Evolutionary conservation across 2,888 invertebrate species (phyloP), one percentile per base, ranked within the genome.

Genomic region (Thyatira batis): DNA sequence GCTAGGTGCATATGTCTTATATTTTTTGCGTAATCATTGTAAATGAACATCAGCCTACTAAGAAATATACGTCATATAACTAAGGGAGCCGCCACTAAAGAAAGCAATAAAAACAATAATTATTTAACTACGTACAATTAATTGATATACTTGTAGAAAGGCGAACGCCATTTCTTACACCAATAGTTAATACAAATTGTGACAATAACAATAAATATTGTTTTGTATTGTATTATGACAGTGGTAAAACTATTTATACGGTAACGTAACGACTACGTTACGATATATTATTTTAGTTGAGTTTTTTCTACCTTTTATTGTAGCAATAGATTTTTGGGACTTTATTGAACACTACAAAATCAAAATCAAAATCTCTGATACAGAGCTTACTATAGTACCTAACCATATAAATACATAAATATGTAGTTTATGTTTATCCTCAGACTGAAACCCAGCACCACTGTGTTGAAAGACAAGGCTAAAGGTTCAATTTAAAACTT

Each of bases 191-290:
- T 27, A 46, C 10, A 21, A 45, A 45, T 45, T 46, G 48, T 13
- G 11, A 20, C 13, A 27, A 48, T 27, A 48, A 11, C 23, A 17
- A 48, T 48, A 48, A 48, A 48, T 48, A 17, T 27, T 48, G 20
- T 48, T 48, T 23, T 28, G 45, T 45, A 28, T 48, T 48, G 48
- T 27, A 48, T 48, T 48, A 48, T 48, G 48, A 48, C 11, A 21
- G 21, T n/a, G 11, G 45, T 45, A 48, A 28, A 13, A 13, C 25
- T 48, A 4, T 27, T 27, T 13, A 13, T 20, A 45, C 10, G n/a
- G 48, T 20, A 0, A 48, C 48, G 48, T 9, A 4, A 27, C 48
- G 48, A 28, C 17, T 3, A 48, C 27, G 48, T 27, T 20, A 27
- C 48, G 48, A 48, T n/a, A n/a, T n/a, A n/a, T n/a, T n/a, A n/a